phyloP scores from a whole-genome alignment of 1,140 invertebrate genomes.

The Diuraphis noxia region DNA sequence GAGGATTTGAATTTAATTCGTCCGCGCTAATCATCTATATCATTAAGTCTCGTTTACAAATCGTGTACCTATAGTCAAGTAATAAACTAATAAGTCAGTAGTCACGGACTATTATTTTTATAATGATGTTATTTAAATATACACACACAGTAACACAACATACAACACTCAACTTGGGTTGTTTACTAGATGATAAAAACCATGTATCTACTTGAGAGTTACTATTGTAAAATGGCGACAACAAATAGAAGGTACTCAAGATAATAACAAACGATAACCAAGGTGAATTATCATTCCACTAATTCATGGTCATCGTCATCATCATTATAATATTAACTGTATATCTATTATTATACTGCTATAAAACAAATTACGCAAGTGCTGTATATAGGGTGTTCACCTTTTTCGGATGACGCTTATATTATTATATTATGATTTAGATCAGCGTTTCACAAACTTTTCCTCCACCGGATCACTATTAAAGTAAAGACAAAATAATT shows the following conservation, averaged over 20 bases:
- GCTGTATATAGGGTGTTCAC: neutral
- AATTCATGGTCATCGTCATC: no score
- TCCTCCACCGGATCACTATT: no score
- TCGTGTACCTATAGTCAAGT: neutral
- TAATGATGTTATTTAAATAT: neutral
- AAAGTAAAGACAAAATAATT: no score
- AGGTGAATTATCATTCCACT: neutral
- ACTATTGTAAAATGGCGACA: neutral
- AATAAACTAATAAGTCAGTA: no score
- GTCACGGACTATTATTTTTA: neutral
- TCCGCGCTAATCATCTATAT: neutral
- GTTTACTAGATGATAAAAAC: neutral
- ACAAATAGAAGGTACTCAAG: neutral
- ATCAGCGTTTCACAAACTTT: no score
- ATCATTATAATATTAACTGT: neutral
- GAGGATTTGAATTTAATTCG: neutral
- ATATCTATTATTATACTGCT: neutral
- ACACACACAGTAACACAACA: neutral
- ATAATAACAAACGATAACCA: neutral
- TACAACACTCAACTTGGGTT: neutral
- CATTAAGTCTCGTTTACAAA: neutral
- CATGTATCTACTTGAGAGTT: neutral
- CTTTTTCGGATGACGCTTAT: neutral
- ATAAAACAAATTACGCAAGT: neutral
- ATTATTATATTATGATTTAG: neutral